phyloP scores from a whole-genome alignment of 2,797 vertebrate genomes.

The Furcifer pardalis region DNA sequence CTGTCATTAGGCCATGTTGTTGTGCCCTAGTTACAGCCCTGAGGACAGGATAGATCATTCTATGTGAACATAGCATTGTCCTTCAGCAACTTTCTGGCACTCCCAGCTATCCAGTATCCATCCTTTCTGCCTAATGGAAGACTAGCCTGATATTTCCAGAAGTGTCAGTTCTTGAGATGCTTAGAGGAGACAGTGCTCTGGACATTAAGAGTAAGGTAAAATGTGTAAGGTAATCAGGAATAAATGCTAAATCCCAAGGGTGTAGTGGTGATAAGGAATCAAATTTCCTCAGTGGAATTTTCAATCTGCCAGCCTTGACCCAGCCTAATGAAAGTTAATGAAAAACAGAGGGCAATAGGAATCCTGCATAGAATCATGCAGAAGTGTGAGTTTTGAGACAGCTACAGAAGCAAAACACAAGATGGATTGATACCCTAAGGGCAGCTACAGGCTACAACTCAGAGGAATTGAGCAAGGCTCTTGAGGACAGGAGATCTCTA shows the following conservation, averaged over 20 bases:
- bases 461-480: too few species aligned
- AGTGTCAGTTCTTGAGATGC: neutral
- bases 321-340: neutral
- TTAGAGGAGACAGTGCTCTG: neutral
- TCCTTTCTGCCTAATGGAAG: neutral
- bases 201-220: neutral
- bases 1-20: too few species aligned
- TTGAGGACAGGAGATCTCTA: too few species aligned
- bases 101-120: neutral
- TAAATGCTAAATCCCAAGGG: neutral
- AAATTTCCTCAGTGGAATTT: neutral
- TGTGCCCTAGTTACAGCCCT: too few species aligned
- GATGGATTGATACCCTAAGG: too few species aligned
- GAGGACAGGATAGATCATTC: too few species aligned
- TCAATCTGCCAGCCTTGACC: neutral
- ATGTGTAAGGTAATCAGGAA: neutral
- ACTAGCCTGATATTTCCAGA: neutral
- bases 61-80: too few species aligned
- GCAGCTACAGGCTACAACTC: too few species aligned
- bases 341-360: neutral
- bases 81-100: neutral
- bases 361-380: neutral
- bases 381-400: neutral
- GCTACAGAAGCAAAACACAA: too few species aligned
- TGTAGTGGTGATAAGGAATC: neutral